phyloP scores from a whole-genome alignment of 1,140 invertebrate genomes.

The Conus ventricosus region DNA sequence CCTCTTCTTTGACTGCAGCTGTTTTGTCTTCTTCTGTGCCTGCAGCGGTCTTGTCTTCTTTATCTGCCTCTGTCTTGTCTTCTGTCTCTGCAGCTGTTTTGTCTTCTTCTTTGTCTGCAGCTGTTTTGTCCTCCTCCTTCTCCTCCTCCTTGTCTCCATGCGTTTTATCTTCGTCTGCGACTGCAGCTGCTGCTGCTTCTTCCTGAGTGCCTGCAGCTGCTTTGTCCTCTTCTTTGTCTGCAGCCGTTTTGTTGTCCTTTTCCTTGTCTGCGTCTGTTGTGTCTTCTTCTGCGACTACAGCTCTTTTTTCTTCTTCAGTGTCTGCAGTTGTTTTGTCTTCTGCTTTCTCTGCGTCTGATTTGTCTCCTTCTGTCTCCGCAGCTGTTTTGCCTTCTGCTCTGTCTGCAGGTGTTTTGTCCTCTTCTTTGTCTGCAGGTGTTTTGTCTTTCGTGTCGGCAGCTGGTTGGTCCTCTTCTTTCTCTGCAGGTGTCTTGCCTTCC shows the following conservation, averaged over 20 bases:
- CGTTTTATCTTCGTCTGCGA: not conserved
- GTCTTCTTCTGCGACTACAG: not conserved
- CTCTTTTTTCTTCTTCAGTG: not conserved
- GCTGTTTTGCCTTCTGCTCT: no score
- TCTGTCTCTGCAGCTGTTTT: not conserved
- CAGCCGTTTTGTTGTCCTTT: not conserved
- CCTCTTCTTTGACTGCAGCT: no score
- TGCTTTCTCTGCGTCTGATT: no score
- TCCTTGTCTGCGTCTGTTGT: not conserved
- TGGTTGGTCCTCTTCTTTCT: not conserved
- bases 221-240: not conserved
- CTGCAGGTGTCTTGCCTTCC: no score
- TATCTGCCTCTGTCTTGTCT: not conserved
- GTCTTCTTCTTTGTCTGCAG: not conserved
- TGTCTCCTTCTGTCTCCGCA: not conserved
- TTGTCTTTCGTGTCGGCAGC: not conserved
- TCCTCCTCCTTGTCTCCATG: not conserved
- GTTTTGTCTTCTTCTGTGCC: not conserved
- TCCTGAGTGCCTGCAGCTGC: not conserved
- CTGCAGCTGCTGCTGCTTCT: not conserved
- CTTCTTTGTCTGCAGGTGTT: not conserved
- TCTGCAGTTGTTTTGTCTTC: not conserved
- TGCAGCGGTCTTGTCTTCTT: not conserved
- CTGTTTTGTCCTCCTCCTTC: not conserved
- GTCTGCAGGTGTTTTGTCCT: no score